Conservation (phyloP, 2,888 invertebrate genomes). For the Dendrolimus pini region DNA sequence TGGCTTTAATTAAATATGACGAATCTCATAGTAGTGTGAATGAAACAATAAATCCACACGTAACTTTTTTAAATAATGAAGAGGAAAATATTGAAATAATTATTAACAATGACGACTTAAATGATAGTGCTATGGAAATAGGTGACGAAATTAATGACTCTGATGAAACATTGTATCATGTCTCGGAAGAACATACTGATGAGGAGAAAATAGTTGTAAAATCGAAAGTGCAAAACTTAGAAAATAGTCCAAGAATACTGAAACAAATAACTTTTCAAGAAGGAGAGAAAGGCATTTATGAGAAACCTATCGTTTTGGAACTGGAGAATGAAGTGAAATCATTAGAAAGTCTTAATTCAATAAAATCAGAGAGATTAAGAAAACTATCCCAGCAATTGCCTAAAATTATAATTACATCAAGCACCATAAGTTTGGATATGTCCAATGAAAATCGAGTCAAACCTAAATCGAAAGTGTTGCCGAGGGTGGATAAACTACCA, state of each 20-base stretch:
- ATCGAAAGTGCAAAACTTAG: background rate
- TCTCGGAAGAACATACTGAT: background rate
- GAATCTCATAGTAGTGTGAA: background rate
- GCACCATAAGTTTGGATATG: constrained; percentile 37
- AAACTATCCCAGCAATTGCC: constrained; percentile 56
- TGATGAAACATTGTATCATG: background rate
- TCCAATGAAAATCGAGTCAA: constrained; percentile 14
- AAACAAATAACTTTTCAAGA: background rate
- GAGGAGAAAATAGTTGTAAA: background rate
- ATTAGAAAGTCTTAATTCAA: constrained; percentile 36
- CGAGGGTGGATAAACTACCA: background rate
- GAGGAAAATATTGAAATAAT: background rate
- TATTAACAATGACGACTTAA: background rate
- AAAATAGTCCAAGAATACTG: background rate
- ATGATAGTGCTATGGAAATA: background rate
- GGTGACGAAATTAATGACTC: too few species aligned
- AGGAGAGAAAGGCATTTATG: constrained; percentile 1
- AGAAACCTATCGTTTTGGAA: constrained; percentile 25
- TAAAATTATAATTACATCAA: constrained; percentile 62
- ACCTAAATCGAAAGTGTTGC: constrained; percentile 2
- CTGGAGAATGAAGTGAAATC: constrained; percentile 46
- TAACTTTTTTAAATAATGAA: background rate
- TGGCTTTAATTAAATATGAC: background rate
- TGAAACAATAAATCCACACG: background rate
- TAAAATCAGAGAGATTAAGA: constrained; percentile 48